phyloP scores from a whole-genome alignment of 2,113 vertebrate genomes.

The Riparia riparia region DNA sequence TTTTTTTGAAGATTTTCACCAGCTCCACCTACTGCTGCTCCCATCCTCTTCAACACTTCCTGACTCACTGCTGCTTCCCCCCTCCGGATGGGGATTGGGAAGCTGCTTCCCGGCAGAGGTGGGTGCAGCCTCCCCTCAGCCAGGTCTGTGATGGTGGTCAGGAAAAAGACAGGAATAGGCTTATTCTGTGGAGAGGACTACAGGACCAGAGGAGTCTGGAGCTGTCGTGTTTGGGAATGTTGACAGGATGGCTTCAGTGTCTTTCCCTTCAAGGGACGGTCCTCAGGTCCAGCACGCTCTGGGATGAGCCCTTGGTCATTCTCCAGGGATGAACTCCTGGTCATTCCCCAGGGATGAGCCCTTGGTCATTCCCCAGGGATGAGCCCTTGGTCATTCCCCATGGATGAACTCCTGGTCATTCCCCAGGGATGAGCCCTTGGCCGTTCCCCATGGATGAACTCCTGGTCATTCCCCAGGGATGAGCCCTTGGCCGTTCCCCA shows the following conservation, averaged over 20 bases:
- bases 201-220: background rate
- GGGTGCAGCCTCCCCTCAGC: background rate
- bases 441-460: background rate
- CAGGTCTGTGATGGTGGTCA: background rate
- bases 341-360: background rate
- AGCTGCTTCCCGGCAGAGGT: background rate
- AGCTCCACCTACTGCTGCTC: slow-evolving; percentile 29
- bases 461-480: background rate
- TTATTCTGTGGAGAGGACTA: background rate
- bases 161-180: background rate
- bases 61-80: background rate
- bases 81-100: background rate
- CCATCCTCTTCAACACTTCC: background rate
- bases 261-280: background rate
- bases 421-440: too few species aligned
- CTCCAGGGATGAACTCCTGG: background rate
- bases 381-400: background rate
- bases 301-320: background rate
- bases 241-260: background rate
- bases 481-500: accelerated
- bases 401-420: background rate
- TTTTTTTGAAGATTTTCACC: background rate
- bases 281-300: background rate
- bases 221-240: background rate
- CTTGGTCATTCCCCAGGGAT: background rate